Base-by-base conservation (phyloP, 1,140 invertebrate species). In the Panagrolaimus sp. region DNA sequence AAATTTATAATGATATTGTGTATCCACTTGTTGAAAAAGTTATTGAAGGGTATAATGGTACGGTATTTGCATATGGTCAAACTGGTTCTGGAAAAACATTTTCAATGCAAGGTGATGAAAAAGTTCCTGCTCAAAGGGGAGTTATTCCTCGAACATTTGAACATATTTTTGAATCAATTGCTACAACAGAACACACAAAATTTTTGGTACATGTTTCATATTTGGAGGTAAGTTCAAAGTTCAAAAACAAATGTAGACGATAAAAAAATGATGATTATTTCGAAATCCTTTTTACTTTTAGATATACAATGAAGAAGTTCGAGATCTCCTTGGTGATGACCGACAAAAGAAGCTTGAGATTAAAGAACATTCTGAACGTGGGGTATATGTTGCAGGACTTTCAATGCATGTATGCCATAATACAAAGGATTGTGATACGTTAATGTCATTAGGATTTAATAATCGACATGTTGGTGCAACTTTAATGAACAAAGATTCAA, bases 191-290 rank as follows among this genome's bases (percentile, higher is more conserved):
- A 53, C 87, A 89, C 68, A 88, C 89, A 20, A 91, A 92, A 82
- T 96, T 91, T 83, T 85, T 96, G 48, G 91, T 92, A 0, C 86
- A 93, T 66, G 89, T 92, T n/a, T 92, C 91, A 62, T 96, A 93
- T 82, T 86, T 95, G 47, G 93, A 96, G 84, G 80, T 81, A n/a
- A 31, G 31, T 20, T 48, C 11, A 20, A 57, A 11, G 20, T 25
- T 57, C 27, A 25, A 20, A 27, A 57, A 57, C 20, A 27, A 13
- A 9, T 27, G 20, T 13, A 53, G 20, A 53, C 27, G 43, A 27
- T 14, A 7, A 25, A n/a, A 38, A 46, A 45, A 20, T 3, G 61
- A 42, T n/a, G n/a, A 25, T 20, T 23, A 23, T 27, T 44, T 64
- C 11, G 27, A 64, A 23, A 46, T 27, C 13, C 70, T 31, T 16